A percentile compares a stretch with the other conserved stretches of the same genome.
Evolutionary conservation across 2,888 invertebrate genomes (phyloP).

Genomic region (Aleiodes testaceus): DNA sequence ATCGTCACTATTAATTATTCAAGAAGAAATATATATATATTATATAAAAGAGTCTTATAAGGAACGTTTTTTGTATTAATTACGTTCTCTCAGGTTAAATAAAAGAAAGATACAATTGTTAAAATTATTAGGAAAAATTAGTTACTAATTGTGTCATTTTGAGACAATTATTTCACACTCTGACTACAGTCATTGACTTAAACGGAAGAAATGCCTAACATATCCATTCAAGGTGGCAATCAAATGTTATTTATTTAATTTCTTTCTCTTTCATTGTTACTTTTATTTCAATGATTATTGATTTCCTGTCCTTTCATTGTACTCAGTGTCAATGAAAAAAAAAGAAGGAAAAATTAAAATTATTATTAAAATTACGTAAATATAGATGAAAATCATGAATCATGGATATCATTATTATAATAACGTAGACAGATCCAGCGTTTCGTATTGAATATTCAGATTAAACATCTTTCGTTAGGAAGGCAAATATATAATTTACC

Average conservation of each 20-base stretch:
- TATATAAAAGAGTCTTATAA: slow-evolving; percentile 8
- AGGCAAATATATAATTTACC: too few species aligned
- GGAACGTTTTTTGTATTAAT: slow-evolving; percentile 1
- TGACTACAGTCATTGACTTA: neutral
- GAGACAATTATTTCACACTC: neutral
- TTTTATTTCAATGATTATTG: neutral
- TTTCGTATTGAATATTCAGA: too few species aligned
- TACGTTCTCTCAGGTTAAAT: slow-evolving; percentile 9
- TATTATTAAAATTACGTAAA: too few species aligned
- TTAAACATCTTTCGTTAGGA: too few species aligned
- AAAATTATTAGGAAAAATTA: neutral
- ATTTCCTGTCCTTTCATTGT: neutral
- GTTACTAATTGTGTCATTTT: neutral
- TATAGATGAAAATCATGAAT: too few species aligned
- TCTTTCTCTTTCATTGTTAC: neutral
- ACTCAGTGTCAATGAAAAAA: neutral
- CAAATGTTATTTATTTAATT: neutral
- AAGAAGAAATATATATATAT: slow-evolving; percentile 20
- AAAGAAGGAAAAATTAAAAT: neutral
- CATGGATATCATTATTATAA: too few species aligned
- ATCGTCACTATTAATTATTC: slow-evolving; percentile 3
- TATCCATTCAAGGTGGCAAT: slow-evolving; percentile 12
- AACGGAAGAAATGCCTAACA: slow-evolving; percentile 2
- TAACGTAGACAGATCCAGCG: too few species aligned
- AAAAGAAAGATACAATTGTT: neutral